phyloP scores from a whole-genome alignment of 2,113 vertebrate genomes.

The Labrus mixtus region DNA sequence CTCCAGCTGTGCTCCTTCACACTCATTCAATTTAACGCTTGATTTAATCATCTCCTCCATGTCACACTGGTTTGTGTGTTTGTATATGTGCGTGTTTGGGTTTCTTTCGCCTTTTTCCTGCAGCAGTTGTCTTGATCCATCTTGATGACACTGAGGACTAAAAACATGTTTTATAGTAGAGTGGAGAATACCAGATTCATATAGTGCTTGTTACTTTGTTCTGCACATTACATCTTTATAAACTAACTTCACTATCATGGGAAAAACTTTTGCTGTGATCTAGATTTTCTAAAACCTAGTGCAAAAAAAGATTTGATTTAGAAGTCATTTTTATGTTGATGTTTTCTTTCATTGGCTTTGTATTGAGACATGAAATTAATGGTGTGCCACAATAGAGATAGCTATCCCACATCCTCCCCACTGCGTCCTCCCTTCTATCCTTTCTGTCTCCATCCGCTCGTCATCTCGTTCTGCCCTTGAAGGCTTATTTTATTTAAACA shows the following conservation, averaged over 20 bases:
- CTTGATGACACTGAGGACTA: constrained; percentile 6
- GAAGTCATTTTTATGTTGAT: not conserved
- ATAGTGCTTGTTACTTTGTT: no score
- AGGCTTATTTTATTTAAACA: constrained; percentile 21
- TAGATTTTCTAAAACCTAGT: no score
- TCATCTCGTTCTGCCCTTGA: constrained; percentile 27
- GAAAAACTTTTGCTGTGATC: no score
- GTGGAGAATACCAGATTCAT: no score
- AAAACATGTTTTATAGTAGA: not conserved
- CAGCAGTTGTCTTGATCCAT: constrained; percentile 42
- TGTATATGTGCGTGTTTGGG: constrained; percentile 15
- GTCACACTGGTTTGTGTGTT: constrained; percentile 30
- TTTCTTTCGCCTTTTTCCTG: constrained; percentile 20
- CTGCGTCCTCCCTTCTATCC: constrained; percentile 10
- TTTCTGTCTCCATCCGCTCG: not conserved
- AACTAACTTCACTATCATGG: no score
- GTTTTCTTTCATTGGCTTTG: not conserved
- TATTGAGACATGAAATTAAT: constrained; percentile 3
- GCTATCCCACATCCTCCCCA: constrained; percentile 15
- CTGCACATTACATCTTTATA: no score
- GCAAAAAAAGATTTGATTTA: no score
- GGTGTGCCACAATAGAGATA: not conserved
- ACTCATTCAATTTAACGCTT: constrained; percentile 71
- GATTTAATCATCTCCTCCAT: constrained; percentile 59
- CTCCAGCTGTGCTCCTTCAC: constrained; percentile 71